These are phyloP conservation scores for Theonella swinhoei DNA, from an alignment of 37 sponge, comb jelly and placozoan genomes.

Conservation along the genomic window DNA sequence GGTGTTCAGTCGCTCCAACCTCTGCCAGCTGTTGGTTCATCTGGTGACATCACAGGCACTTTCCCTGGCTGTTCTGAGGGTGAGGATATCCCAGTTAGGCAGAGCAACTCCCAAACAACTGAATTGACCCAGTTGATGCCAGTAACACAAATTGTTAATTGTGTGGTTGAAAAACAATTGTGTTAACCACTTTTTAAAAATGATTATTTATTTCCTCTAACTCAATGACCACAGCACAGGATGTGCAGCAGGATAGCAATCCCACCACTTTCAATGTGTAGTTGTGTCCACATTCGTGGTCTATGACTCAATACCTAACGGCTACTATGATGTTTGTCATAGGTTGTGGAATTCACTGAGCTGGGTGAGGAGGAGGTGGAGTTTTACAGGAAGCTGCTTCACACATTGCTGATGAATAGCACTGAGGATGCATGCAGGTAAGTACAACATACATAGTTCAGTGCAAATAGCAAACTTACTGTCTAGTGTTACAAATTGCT, in stretches of 20 bases:
- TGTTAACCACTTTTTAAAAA: too few species aligned
- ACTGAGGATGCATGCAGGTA: constrained; percentile 33
- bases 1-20: constrained; percentile 29
- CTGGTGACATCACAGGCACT: constrained; percentile 71
- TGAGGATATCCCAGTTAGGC: constrained; percentile 37
- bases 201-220: too few species aligned
- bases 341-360: constrained; percentile 88
- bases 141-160: too few species aligned
- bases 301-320: too few species aligned
- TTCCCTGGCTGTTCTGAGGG: constrained; percentile 75
- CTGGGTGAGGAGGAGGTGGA: constrained; percentile 50
- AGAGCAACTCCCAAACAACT: too few species aligned
- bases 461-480: not conserved
- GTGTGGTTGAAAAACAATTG: too few species aligned
- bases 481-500: not conserved
- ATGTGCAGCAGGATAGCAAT: too few species aligned
- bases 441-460: not conserved
- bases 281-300: too few species aligned
- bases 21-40: constrained; percentile 58
- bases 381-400: constrained; percentile 73
- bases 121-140: too few species aligned
- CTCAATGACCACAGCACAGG: too few species aligned
- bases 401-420: constrained; percentile 52
- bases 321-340: not conserved
- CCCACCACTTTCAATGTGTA: too few species aligned